A percentile compares a stretch with the other conserved stretches of the same genome.
phyloP scores from a whole-genome alignment of 2,113 vertebrate species.

The Pomatorhinus ruficollis region DNA sequence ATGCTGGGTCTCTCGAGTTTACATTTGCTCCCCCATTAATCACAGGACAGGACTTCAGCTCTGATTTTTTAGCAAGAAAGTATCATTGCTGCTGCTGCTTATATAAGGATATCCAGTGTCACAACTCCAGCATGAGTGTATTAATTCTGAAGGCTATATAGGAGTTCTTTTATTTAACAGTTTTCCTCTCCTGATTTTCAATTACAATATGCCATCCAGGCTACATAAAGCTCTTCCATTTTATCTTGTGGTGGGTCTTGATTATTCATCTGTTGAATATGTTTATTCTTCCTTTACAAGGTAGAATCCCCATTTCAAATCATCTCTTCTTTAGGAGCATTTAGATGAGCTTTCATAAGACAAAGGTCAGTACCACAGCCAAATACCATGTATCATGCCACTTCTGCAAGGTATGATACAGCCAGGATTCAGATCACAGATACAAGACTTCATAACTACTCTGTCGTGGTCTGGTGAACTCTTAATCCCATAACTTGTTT shows the following conservation, averaged over 20 bases:
- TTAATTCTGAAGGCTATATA: neutral
- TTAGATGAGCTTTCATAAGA: neutral
- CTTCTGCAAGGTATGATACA: neutral
- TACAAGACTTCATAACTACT: neutral
- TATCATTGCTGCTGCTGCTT: neutral
- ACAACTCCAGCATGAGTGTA: neutral
- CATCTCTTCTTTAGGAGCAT: neutral
- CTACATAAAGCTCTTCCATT: neutral
- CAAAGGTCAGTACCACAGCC: neutral
- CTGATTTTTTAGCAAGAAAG: neutral
- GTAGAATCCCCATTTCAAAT: neutral
- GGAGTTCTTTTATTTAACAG: neutral
- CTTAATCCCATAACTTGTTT: neutral
- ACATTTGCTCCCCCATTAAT: neutral
- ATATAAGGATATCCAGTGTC: neutral
- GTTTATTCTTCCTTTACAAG: neutral
- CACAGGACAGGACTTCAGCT: neutral
- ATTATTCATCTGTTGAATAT: neutral
- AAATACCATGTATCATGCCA: rapidly evolving
- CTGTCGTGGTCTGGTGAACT: neutral
- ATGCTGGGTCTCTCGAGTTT: neutral
- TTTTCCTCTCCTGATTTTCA: neutral
- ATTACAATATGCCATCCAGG: neutral
- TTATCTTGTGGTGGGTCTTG: neutral
- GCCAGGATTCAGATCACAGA: neutral